Percentiles rank a stretch among this genome's conserved stretches.
Evolutionary conservation across 64 coral and sea anemone genomes (phyloP).

Genomic region (Montipora efflorescens): DNA sequence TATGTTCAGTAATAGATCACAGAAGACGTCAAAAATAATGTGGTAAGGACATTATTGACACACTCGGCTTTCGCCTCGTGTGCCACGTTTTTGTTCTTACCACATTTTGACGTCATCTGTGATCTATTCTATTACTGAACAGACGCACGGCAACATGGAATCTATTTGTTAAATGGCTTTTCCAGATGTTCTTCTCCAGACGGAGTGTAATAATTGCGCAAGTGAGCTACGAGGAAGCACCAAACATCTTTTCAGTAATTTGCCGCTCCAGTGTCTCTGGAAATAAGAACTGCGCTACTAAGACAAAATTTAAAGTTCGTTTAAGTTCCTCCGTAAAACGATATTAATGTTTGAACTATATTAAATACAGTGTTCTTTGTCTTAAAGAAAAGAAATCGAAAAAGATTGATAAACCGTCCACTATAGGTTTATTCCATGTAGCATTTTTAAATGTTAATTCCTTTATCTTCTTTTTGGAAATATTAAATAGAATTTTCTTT

Average conservation of each 20-base stretch:
- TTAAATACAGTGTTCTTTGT: slow-evolving; percentile 9
- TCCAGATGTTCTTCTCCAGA: neutral
- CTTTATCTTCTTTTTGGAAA: no score
- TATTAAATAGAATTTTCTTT: no score
- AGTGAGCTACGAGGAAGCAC: neutral
- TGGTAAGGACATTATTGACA: no score
- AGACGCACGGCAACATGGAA: no score
- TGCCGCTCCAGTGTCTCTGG: neutral
- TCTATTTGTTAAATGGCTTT: neutral
- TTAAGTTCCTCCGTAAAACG: neutral
- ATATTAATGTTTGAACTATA: neutral
- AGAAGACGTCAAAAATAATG: no score
- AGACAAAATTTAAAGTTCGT: neutral
- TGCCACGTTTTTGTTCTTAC: no score
- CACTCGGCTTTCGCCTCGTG: no score
- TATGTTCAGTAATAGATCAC: no score
- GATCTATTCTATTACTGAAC: no score
- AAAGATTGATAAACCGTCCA: slow-evolving; percentile 10
- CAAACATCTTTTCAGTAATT: neutral
- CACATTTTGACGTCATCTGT: no score
- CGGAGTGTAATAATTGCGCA: neutral
- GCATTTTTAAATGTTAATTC: no score
- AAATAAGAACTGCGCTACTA: neutral
- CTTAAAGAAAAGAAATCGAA: neutral
- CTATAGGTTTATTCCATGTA: neutral